Evolutionary conservation across 2,888 invertebrate genomes (phyloP).

Genomic region (Xylocampa areola): DNA sequence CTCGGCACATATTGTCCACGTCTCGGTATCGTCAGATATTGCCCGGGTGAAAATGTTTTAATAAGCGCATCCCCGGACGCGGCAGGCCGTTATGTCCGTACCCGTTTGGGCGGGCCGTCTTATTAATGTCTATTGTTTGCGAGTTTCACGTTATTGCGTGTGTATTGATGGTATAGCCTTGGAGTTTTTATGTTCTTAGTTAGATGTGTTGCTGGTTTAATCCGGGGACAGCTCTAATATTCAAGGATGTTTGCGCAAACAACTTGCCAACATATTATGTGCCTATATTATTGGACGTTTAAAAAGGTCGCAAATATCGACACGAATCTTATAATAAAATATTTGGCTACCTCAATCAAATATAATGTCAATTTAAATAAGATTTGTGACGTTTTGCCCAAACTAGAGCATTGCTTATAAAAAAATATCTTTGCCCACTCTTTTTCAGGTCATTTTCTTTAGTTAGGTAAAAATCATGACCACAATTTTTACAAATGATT

Average conservation of each 20-base stretch:
- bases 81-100: slow-evolving; percentile 73
- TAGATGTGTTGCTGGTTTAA: slow-evolving; percentile 46
- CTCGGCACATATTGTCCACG: slow-evolving; percentile 87
- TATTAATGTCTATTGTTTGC: slow-evolving; percentile 89
- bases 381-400: too few species aligned
- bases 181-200: slow-evolving; percentile 60
- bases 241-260: slow-evolving; percentile 12
- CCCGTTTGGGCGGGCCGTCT: slow-evolving; percentile 77
- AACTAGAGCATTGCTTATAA: too few species aligned
- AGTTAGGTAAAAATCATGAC: neutral
- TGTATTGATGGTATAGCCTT: slow-evolving; percentile 70
- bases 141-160: slow-evolving; percentile 85
- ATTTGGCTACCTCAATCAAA: too few species aligned
- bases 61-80: slow-evolving; percentile 86
- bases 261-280: slow-evolving; percentile 7
- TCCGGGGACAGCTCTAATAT: slow-evolving; percentile 19
- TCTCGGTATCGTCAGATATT: slow-evolving; percentile 85
- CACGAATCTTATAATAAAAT: too few species aligned
- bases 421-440: too few species aligned
- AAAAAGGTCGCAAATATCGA: too few species aligned
- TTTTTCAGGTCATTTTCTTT: too few species aligned
- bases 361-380: too few species aligned
- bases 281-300: slow-evolving; percentile 3
- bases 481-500: slow-evolving; percentile 15
- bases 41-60: slow-evolving; percentile 88